Base-by-base conservation (phyloP, 2,888 invertebrate genomes). In the Drosophila glabriapex region DNA sequence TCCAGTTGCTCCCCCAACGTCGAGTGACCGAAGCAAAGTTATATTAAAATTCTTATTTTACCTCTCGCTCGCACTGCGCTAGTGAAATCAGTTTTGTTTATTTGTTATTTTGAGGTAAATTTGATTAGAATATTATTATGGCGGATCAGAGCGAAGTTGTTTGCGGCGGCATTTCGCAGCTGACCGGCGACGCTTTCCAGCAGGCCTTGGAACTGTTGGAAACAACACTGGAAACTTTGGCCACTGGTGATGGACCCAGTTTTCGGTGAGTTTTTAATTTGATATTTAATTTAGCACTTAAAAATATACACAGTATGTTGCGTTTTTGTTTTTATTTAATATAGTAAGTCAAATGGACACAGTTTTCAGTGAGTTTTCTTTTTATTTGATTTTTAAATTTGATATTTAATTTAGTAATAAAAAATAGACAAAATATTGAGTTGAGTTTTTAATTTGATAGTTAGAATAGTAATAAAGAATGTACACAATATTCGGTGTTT, bases 1-100 rank as follows among this genome's bases (percentile, higher is more conserved):
- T 43, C 19, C 65, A 43, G n/a, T 54, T 25, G 50, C 35, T 71
- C 82, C 71, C 72, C 59, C 81, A 64, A 58, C 67, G 78, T 31
- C n/a, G 71, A 29, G 63, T 67, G 43, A 35, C 22, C n/a, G 60
- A 77, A 81, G 67, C 82, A 71, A 71, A 77, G 78, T 77, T 37
- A 58, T 58, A 29, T 76, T 56, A 28, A 62, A 49, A 19, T 43
- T 35, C 29, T 33, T 29, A 58, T 49, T 69, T 25, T 49, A 5
- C 7, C 14, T 37, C 37, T 37, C 37, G 25, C 25, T 25, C 25
- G 9, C 14, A 25, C 39, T 29, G 1, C 22, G 39, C 14, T 52
- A 58, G 31, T 60, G n/a, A n/a, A 12, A 35, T 53, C 49, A 54
- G 58, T 49, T 54, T 58, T 55, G 39, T 50, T 43, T 62, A 6